phyloP scores from a whole-genome alignment of 2,797 vertebrate genomes.

The Hozukius guyotensis region DNA sequence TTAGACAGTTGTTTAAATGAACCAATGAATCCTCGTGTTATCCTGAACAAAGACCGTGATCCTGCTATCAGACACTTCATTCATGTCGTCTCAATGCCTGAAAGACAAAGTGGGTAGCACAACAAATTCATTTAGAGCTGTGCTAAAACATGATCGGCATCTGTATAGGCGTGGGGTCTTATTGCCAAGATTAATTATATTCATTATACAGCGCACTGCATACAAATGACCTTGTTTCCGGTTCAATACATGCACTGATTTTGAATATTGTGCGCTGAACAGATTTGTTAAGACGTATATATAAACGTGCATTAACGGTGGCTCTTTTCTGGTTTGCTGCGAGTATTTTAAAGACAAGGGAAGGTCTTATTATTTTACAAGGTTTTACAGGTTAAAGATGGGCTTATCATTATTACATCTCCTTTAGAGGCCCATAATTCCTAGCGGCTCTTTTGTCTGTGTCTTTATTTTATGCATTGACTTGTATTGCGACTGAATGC shows the following conservation, averaged over 20 bases:
- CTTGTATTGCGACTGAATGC: background rate
- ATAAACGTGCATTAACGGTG: conserved; percentile 2
- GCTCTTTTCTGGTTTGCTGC: background rate
- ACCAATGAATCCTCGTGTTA: conserved; percentile 71
- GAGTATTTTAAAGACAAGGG: background rate
- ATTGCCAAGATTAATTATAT: conserved; percentile 78
- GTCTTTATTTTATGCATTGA: background rate
- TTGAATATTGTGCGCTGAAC: conserved; percentile 27
- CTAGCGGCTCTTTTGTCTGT: background rate
- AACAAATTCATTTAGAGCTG: conserved; percentile 81
- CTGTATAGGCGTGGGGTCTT: conserved; percentile 72
- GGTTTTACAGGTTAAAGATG: conserved; percentile 17
- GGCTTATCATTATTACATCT: background rate
- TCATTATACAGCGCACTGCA: conserved; percentile 67
- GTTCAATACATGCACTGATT: conserved; percentile 46
- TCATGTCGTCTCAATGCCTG: conserved; percentile 75
- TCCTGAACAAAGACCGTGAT: conserved; percentile 77
- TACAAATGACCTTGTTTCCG: conserved; percentile 65
- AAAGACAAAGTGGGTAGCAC: conserved; percentile 83
- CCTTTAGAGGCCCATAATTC: background rate
- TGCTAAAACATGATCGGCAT: conserved; percentile 82
- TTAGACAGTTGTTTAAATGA: conserved; percentile 76
- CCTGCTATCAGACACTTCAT: conserved; percentile 78
- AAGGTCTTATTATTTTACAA: background rate
- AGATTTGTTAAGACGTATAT: conserved; percentile 8